Conservation (phyloP, 2,797 vertebrate genomes). For the Poecilia velifera region DNA sequence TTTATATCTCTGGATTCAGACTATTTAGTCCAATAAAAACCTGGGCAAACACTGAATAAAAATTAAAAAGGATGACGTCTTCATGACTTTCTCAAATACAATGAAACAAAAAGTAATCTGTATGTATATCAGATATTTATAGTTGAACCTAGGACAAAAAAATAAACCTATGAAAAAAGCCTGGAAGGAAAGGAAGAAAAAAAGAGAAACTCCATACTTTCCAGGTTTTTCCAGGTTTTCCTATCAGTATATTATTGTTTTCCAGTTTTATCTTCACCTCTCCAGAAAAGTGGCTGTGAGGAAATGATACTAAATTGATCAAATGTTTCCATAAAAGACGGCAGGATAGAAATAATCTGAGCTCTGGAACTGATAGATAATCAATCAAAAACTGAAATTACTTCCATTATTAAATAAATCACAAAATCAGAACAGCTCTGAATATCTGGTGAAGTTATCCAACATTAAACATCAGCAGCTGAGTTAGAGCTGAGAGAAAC, state of each 20-base stretch:
- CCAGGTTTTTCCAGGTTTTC: not conserved
- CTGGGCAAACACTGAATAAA: not conserved
- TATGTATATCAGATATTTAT: not conserved
- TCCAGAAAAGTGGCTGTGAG: not conserved
- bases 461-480: not conserved
- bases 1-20: not conserved
- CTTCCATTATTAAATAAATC: not conserved
- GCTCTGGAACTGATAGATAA: not conserved
- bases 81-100: not conserved
- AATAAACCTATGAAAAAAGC: not conserved
- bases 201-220: not conserved
- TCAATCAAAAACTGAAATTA: not conserved
- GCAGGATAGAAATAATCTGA: not conserved
- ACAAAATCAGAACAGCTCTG: not conserved
- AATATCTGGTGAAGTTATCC: not conserved
- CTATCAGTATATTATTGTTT: not conserved
- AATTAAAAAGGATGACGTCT: not conserved
- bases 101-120: not conserved
- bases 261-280: not conserved
- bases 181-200: not conserved
- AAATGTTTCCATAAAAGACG: not conserved
- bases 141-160: not conserved
- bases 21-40: not conserved
- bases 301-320: not conserved
- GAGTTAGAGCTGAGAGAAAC: not conserved